Conservation (phyloP, 2,888 invertebrate species). For the Ecdyonurus torrentis region DNA sequence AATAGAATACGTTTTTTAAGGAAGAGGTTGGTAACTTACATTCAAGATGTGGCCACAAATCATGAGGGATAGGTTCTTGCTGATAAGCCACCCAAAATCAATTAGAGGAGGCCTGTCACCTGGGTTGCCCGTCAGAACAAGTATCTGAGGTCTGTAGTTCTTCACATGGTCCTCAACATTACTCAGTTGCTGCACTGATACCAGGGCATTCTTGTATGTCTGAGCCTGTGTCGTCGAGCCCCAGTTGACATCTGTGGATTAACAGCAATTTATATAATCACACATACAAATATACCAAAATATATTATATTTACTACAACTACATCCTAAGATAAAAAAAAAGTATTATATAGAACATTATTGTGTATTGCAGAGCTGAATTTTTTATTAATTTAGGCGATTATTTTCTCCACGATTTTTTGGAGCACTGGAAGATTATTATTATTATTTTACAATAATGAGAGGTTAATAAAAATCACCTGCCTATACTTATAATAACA, state of each 20-base stretch:
- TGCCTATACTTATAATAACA: too few relatives aligned
- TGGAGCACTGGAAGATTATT: too few relatives aligned
- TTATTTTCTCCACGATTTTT: too few relatives aligned
- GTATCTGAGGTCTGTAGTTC: constrained; percentile 39
- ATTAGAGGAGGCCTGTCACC: constrained; percentile 33
- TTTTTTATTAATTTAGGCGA: too few relatives aligned
- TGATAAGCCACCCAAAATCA: constrained; percentile 35
- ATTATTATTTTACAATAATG: too few relatives aligned
- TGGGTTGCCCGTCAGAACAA: constrained; percentile 35
- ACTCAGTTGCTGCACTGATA: constrained; percentile 24
- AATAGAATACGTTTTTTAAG: too few relatives aligned
- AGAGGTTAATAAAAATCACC: too few relatives aligned
- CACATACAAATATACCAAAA: too few relatives aligned
- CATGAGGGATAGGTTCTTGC: constrained; percentile 34
- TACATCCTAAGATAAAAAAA: too few relatives aligned
- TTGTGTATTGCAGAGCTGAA: too few relatives aligned
- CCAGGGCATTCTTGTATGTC: constrained; percentile 35
- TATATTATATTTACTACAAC: too few relatives aligned
- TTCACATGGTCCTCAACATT: constrained; percentile 39
- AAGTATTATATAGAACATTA: too few relatives aligned
- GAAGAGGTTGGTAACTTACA: constrained; percentile 23
- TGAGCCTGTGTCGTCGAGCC: constrained; percentile 42
- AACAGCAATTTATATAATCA: background rate
- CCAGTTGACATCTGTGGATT: constrained; percentile 36
- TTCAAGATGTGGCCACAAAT: constrained; percentile 36